Conservation (phyloP, 2,888 invertebrate species). For the Leptinotarsa tumamoca region DNA sequence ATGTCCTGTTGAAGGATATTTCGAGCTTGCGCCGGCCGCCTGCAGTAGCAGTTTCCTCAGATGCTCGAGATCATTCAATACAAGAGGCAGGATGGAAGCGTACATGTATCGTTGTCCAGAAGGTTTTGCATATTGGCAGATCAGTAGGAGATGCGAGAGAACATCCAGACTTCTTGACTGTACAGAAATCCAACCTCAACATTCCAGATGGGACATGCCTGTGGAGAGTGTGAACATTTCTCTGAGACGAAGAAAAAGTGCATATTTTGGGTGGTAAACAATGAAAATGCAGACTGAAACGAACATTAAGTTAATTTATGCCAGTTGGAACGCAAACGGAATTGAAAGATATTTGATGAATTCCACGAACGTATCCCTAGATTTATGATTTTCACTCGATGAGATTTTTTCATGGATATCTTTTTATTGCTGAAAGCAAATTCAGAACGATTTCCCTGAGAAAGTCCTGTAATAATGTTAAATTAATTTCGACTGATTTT, state of each 20-base stretch:
- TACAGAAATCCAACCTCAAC: constrained; percentile 61
- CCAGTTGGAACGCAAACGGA: not conserved
- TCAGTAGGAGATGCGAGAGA: constrained; percentile 82
- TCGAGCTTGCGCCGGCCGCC: constrained; percentile 74
- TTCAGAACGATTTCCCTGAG: constrained; percentile 9
- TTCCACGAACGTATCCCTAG: constrained; percentile 7
- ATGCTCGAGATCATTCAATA: constrained; percentile 70
- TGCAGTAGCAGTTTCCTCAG: constrained; percentile 81
- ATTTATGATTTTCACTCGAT: not conserved
- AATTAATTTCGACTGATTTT: constrained; percentile 24
- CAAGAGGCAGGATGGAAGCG: constrained; percentile 72
- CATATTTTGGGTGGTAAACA: constrained; percentile 32
- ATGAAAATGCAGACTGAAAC: not conserved
- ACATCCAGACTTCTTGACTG: constrained; percentile 74
- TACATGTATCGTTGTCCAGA: constrained; percentile 82
- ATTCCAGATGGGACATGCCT: constrained; percentile 71
- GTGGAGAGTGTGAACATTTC: constrained; percentile 70
- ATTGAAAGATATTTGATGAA: not conserved
- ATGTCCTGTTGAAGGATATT: constrained; percentile 78
- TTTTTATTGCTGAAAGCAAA: not conserved
- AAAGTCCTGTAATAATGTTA: constrained; percentile 13
- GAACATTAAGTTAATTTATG: not conserved
- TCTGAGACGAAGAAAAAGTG: constrained; percentile 59
- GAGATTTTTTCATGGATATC: not conserved
- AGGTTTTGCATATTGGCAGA: constrained; percentile 81